Conservation (phyloP, 2,113 vertebrate genomes). For the Aleadryas rufinucha region DNA sequence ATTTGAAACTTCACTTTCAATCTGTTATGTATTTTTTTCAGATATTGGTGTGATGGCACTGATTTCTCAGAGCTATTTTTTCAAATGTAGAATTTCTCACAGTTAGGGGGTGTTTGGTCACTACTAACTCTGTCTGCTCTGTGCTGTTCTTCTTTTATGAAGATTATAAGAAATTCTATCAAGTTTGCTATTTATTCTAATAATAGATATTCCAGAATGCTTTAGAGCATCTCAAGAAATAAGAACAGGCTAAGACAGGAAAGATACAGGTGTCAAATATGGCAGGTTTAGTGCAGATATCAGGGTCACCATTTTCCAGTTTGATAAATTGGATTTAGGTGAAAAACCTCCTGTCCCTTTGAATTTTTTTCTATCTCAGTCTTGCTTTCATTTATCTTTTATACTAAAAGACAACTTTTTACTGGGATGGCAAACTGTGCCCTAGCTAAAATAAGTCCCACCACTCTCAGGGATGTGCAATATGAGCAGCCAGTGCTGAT, state of each 20-base stretch:
- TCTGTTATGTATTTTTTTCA: neutral
- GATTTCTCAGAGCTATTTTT: neutral
- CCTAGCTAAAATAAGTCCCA: neutral
- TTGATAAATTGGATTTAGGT: neutral
- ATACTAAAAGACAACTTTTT: neutral
- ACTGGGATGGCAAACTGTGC: neutral
- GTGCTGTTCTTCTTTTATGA: neutral
- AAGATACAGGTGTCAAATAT: neutral
- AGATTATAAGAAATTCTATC: neutral
- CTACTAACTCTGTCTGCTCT: neutral
- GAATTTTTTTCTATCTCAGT: neutral
- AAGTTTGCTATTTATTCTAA: neutral
- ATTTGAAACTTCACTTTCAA: neutral
- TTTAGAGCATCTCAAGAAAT: neutral
- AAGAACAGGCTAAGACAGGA: neutral
- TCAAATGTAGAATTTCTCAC: neutral
- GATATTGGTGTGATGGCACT: neutral
- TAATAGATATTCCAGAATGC: neutral
- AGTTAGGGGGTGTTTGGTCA: rapidly evolving
- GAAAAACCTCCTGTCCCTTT: neutral
- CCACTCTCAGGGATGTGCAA: neutral
- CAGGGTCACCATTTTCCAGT: neutral
- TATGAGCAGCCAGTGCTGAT: neutral
- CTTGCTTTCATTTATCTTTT: neutral
- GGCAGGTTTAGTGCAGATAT: rapidly evolving